Evolutionary conservation across 2,113 vertebrate genomes (phyloP).

Genomic region (Dicentrarchus labrax): DNA sequence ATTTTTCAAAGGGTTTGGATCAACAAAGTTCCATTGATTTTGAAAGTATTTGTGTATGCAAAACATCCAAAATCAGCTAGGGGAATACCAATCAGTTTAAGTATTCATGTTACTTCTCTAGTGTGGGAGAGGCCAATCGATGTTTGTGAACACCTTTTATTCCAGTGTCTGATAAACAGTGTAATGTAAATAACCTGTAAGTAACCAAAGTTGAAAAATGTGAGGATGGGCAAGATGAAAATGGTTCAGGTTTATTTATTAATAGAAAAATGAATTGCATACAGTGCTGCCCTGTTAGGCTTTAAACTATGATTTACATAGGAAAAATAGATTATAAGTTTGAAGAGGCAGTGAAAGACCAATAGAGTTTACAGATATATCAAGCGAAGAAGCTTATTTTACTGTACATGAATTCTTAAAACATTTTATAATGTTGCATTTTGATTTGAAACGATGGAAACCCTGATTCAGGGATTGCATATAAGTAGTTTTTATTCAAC

Average conservation of each 20-base stretch:
- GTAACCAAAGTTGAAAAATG: background rate
- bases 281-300: background rate
- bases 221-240: background rate
- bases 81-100: slow-evolving; percentile 31
- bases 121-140: background rate
- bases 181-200: background rate
- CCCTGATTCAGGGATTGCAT: slow-evolving; percentile 25
- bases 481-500: background rate
- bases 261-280: slow-evolving; percentile 27
- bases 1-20: slow-evolving; percentile 43
- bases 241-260: slow-evolving; percentile 31
- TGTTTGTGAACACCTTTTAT: slow-evolving; percentile 2
- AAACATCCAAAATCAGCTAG: slow-evolving; percentile 23
- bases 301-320: background rate
- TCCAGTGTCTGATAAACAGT: background rate
- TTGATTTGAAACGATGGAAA: background rate
- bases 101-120: background rate
- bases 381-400: background rate
- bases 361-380: slow-evolving; percentile 15
- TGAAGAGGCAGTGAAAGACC: background rate
- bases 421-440: background rate
- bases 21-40: slow-evolving; percentile 46
- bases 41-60: slow-evolving; percentile 40
- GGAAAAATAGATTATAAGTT: background rate
- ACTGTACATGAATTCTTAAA: background rate